Conservation (phyloP, 2,888 invertebrate species). For the Caenorhabditis sp. region DNA sequence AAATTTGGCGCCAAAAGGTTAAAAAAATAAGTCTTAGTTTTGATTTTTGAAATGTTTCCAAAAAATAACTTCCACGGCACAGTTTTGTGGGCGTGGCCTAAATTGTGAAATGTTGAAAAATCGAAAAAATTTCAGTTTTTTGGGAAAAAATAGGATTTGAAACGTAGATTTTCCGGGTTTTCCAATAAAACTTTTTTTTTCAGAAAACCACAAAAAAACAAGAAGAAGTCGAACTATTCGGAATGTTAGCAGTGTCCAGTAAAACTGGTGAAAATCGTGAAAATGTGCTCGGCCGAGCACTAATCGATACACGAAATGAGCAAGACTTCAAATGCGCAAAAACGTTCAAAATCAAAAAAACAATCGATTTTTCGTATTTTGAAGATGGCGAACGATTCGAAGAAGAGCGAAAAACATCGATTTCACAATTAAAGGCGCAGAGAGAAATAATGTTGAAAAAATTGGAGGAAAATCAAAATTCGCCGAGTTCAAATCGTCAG, state of each 20-base stretch:
- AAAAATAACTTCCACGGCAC: too few species aligned
- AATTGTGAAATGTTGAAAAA: too few species aligned
- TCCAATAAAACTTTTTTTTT: too few species aligned
- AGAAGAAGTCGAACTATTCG: conserved; percentile 22
- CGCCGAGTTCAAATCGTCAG: not conserved
- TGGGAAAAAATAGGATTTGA: not conserved
- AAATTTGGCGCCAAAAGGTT: too few species aligned
- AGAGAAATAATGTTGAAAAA: conserved; percentile 1
- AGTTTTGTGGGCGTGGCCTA: too few species aligned
- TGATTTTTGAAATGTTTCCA: too few species aligned
- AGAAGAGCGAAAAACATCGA: not conserved
- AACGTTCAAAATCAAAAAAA: conserved; percentile 5
- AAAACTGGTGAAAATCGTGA: conserved; percentile 8
- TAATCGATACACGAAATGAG: not conserved
- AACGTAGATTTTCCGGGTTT: not conserved
- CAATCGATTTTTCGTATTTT: conserved; percentile 13
- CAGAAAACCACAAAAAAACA: conserved; percentile 14
- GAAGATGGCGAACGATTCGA: too few species aligned
- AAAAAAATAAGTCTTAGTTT: too few species aligned
- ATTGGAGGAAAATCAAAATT: not conserved
- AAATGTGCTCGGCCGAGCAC: conserved; percentile 15
- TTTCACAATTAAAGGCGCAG: not conserved
- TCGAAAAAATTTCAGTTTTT: too few species aligned
- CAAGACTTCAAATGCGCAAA: not conserved
- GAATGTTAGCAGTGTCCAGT: conserved; percentile 10